Percentiles rank a stretch among this genome's conserved stretches.
Conservation (phyloP, 2,797 vertebrate species). For the Diceros bicornis region DNA sequence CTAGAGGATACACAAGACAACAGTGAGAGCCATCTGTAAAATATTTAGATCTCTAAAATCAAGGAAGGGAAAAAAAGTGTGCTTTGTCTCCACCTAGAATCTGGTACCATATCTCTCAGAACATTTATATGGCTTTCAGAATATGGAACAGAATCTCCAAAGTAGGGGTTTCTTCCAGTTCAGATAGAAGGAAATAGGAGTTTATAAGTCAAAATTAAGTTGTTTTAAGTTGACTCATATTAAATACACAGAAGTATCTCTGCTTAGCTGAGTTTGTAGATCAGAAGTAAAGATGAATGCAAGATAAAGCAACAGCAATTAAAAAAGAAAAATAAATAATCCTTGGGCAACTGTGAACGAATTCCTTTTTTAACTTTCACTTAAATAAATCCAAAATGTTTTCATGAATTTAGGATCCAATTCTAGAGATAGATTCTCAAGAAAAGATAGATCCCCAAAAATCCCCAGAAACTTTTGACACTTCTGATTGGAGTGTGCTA, state of each 20-base stretch:
- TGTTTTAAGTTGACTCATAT: background rate
- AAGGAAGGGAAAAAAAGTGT: background rate
- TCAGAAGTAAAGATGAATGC: background rate
- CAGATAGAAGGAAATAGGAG: background rate
- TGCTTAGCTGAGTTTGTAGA: background rate
- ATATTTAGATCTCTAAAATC: constrained; percentile 17
- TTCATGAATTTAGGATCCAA: background rate
- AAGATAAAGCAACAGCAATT: background rate
- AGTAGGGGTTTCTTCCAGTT: background rate
- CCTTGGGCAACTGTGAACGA: background rate
- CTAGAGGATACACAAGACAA: background rate
- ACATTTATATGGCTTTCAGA: background rate
- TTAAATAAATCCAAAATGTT: background rate
- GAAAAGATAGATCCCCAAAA: background rate
- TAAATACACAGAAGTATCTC: background rate
- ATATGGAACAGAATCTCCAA: background rate
- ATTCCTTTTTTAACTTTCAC: background rate
- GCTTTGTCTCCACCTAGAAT: background rate
- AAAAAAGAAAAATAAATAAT: background rate
- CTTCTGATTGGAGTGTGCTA: background rate
- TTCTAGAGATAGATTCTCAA: background rate
- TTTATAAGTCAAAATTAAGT: background rate
- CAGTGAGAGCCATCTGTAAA: background rate
- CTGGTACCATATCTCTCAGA: background rate
- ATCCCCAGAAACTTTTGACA: background rate